Evolutionary conservation across 1,140 invertebrate genomes (phyloP).

Genomic region (Procambarus clarkii): DNA sequence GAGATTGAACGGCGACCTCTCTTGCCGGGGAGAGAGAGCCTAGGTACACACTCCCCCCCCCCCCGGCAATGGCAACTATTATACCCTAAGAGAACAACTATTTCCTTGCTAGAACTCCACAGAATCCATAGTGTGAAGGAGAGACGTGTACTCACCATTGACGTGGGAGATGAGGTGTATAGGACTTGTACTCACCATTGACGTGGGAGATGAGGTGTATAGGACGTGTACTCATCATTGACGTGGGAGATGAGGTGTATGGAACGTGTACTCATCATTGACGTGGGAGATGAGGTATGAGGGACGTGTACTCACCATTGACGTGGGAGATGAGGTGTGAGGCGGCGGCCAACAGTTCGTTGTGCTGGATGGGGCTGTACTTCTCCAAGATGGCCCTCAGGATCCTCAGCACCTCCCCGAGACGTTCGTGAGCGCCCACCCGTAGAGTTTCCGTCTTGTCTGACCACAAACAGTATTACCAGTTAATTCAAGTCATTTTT

Average conservation of each 20-base stretch:
- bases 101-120: too few species aligned
- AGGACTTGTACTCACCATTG: slow-evolving; percentile 76
- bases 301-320: slow-evolving; percentile 76
- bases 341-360: slow-evolving; percentile 78
- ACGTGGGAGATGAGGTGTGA: slow-evolving; percentile 78
- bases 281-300: slow-evolving; percentile 74
- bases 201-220: slow-evolving; percentile 77
- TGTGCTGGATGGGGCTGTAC: slow-evolving; percentile 78
- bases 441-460: slow-evolving; percentile 75
- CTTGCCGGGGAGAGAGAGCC: too few species aligned
- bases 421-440: slow-evolving; percentile 77
- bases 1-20: too few species aligned
- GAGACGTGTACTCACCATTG: slow-evolving; percentile 76
- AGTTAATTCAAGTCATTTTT: too few species aligned
- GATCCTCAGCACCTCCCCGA: slow-evolving; percentile 78
- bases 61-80: too few species aligned
- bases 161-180: slow-evolving; percentile 78
- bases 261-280: slow-evolving; percentile 76
- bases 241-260: slow-evolving; percentile 77
- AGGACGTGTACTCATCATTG: slow-evolving; percentile 76
- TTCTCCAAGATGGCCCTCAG: slow-evolving; percentile 78
- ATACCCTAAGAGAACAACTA: too few species aligned
- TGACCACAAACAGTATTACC: too few species aligned
- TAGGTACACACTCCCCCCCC: too few species aligned
- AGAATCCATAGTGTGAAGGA: too few species aligned